Evolutionary conservation across 1,140 invertebrate genomes (phyloP).

Genomic region (Trichoplusia ni): DNA sequence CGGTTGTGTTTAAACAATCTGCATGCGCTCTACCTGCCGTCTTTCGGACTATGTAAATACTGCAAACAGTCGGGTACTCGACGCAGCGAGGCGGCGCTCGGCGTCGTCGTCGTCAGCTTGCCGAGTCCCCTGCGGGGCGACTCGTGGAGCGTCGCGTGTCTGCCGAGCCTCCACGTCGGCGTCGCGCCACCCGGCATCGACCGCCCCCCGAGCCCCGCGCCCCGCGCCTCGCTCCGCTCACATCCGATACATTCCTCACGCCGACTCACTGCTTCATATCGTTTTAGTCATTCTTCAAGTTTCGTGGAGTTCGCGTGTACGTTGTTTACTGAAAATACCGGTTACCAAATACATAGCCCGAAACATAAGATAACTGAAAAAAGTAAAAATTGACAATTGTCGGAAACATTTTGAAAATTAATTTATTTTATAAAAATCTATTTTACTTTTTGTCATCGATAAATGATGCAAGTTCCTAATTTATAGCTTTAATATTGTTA

Average conservation of each 20-base stretch:
- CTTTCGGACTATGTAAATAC: neutral
- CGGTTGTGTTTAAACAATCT: too few relatives aligned
- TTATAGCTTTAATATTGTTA: conserved; percentile 26
- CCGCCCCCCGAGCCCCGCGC: conserved; percentile 38
- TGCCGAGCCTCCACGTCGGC: conserved; percentile 75
- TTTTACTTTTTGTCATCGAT: neutral
- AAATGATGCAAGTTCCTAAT: conserved; percentile 31
- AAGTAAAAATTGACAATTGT: conserved; percentile 24
- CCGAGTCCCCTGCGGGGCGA: conserved; percentile 44
- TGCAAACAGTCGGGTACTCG: neutral
- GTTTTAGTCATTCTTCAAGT: conserved; percentile 53
- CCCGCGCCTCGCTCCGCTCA: conserved; percentile 37
- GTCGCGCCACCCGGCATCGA: conserved; percentile 69
- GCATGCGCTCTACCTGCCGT: too few relatives aligned
- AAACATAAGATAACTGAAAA: conserved; percentile 15
- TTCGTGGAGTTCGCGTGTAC: conserved; percentile 42
- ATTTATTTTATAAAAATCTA: conserved; percentile 2
- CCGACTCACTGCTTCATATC: conserved; percentile 47
- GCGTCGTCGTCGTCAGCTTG: neutral
- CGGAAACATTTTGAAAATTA: conserved; percentile 14
- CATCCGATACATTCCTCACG: conserved; percentile 52
- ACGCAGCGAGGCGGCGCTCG: neutral
- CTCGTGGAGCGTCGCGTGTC: conserved; percentile 72
- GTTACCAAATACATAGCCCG: conserved; percentile 8
- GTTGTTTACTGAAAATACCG: neutral